phyloP scores from a whole-genome alignment of 2,113 vertebrate genomes.

The Cariama cristata region DNA sequence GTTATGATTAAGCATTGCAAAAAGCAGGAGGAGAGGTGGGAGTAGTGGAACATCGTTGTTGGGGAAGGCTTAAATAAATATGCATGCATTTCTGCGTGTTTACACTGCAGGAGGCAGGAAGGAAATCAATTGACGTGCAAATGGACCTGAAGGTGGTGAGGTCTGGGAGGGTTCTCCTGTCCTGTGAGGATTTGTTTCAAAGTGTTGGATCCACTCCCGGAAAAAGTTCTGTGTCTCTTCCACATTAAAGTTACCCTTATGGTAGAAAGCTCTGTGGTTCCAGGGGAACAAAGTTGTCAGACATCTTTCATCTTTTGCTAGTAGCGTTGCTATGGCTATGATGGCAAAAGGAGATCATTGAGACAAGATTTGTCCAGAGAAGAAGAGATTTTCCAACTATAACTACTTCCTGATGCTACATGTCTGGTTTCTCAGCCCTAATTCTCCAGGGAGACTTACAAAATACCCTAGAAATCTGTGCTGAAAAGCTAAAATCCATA shows the following conservation, averaged over 20 bases:
- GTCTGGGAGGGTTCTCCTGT: conserved; percentile 22
- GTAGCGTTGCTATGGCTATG: conserved; percentile 10
- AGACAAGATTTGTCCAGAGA: conserved; percentile 10
- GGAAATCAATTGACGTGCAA: conserved; percentile 26
- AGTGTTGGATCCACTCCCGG: conserved; percentile 29
- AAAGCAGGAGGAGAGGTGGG: conserved; percentile 2
- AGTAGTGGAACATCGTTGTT: conserved; percentile 19
- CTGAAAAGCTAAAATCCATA: conserved; percentile 5
- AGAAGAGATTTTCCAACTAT: conserved; percentile 38
- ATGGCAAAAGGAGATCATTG: conserved; percentile 50
- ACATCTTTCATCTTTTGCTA: conserved; percentile 47
- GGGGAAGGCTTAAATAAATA: conserved; percentile 25
- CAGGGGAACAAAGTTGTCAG: conserved; percentile 57
- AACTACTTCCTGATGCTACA: conserved; percentile 42
- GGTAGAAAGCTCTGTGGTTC: conserved; percentile 47
- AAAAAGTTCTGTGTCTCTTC: conserved; percentile 50
- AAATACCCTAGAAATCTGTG: conserved; percentile 35
- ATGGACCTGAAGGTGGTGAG: conserved; percentile 26
- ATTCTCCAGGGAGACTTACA: neutral
- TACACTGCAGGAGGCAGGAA: conserved; percentile 32
- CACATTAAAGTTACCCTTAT: conserved; percentile 52
- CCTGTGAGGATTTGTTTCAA: conserved; percentile 55
- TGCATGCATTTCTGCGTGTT: neutral
- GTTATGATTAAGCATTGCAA: conserved; percentile 25
- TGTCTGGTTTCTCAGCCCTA: conserved; percentile 8